Evolutionary conservation across 2,888 invertebrate genomes (phyloP).

Genomic region (Pterobdella sp.): DNA sequence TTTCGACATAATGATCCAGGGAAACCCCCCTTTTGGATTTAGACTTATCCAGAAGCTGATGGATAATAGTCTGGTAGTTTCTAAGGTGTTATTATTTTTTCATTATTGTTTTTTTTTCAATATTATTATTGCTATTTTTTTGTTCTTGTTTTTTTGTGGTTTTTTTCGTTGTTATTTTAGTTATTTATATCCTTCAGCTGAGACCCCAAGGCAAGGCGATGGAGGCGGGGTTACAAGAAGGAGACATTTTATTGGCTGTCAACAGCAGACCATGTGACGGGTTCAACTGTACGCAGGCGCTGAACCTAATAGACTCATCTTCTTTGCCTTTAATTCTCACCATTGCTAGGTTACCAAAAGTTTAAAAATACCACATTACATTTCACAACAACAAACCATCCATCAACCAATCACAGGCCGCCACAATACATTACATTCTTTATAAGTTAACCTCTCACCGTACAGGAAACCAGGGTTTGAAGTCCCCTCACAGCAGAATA

Average conservation of each 20-base stretch:
- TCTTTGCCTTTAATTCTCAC: slow-evolving; percentile 42
- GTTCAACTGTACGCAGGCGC: slow-evolving; percentile 46
- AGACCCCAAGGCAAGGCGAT: slow-evolving; percentile 47
- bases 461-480: no score
- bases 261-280: slow-evolving; percentile 45
- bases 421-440: no score
- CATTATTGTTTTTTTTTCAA: no score
- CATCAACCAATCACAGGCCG: no score
- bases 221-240: slow-evolving; percentile 46
- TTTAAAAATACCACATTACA: no score
- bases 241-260: slow-evolving; percentile 47
- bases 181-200: slow-evolving; percentile 39
- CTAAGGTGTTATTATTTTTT: no score
- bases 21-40: slow-evolving; percentile 17
- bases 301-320: slow-evolving; percentile 46
- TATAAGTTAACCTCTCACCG: no score
- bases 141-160: no score
- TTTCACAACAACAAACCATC: no score
- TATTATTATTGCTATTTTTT: no score
- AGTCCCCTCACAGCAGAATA: background rate
- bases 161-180: no score
- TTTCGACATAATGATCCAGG: slow-evolving; percentile 19
- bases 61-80: slow-evolving; percentile 25
- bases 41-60: slow-evolving; percentile 27
- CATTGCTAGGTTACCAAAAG: slow-evolving; percentile 44